Base-by-base conservation (phyloP, 2,797 vertebrate genomes). In the Hemibagrus guttatus region DNA sequence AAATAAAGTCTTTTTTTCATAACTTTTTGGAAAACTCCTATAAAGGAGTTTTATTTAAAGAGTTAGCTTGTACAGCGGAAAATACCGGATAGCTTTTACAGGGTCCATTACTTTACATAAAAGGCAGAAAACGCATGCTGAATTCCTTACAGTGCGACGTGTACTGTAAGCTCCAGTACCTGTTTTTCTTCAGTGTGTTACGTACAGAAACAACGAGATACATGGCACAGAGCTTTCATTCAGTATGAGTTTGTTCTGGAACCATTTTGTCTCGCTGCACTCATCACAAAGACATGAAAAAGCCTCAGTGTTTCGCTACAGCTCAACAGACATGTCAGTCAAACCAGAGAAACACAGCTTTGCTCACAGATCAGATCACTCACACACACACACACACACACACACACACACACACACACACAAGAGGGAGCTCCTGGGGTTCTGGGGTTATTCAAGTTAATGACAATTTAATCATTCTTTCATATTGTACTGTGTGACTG, bases 311-410 rank as follows among this genome's bases (percentile, higher is more conserved):
- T 42, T 80, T 80, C 1, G 13, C 31, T 54, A 31, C 28, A 85
- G 72, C 61, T 69, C 28, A 85, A 71, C 52, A 56, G 66, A 69
- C 26, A 52, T 80, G 64, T 85, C 84, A 80, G 19, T 85, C 64
- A 81, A 19, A 78, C 61, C 28, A 31, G 64, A 13, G 7, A 49
- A 49, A 71, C 71, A 54, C 28, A 76, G 80, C 80, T 74, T 52
- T 35, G 52, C 85, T 76, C 59, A 59, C 16, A 9, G 35, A 61
- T 68, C 66, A 39, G 26, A 69, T 56, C 13, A 9, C 52, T 49
- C 46, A 14, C 75, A n/a, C 56, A 64, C 54, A 56, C 66, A 72
- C 74, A 16, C 12, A 16, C 52, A 35, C 28, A 13, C 75, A 26
- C 54, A 64, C 54, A 56, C 66, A 72, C 74, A 16, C 59, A 13